Evolutionary conservation across 2,888 invertebrate genomes (phyloP), one percentile per base, ranked within the genome.

Genomic region (Panopea generosa): DNA sequence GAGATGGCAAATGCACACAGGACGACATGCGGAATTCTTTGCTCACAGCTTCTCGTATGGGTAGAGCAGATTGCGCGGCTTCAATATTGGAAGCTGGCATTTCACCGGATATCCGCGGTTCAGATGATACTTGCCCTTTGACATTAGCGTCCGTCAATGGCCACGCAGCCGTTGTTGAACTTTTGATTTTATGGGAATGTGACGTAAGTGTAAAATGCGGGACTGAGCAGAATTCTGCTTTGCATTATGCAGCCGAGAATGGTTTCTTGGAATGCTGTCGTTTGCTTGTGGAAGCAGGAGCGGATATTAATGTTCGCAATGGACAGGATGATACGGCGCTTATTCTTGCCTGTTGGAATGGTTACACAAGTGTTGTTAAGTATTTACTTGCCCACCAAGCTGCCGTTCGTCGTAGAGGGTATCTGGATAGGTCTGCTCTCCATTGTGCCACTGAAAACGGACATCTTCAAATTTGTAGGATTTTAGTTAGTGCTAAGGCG

Each of bases 391-490:
- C 83, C 7, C 77, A 84, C 63, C 82, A 88, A 68, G 90, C 89
- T 0, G 87, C 86, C 16, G 87, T 89, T 22, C 61, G 88, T 53
- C 78, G 86, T 14, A 71, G 90, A 65, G 90, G 90, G 0, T 88
- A 87, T 56, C 86, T 87, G 47, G 90, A 90, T 33, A 82, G 89
- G 18, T 89, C 89, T 0, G 90, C 89, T 2, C 79, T 90, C 26
- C 90, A 90, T 59, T 87, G 87, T 74, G 90, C 90, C 1, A 87
- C 90, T 6, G 88, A 89, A 69, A 86, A 87, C 73, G 90, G 90
- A 4, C 89, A 90, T 62, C 61, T 86, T 16, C 85, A 83, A 49
- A 80, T 89, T 24, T 88, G 88, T 70, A 84, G 85, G 40, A 82
- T 86, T 45, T 77, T 90, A 38, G 77, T 90, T 26, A 81, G 73